Evolutionary conservation across 2,797 vertebrate genomes (phyloP).

Genomic region (Hydrophis major): DNA sequence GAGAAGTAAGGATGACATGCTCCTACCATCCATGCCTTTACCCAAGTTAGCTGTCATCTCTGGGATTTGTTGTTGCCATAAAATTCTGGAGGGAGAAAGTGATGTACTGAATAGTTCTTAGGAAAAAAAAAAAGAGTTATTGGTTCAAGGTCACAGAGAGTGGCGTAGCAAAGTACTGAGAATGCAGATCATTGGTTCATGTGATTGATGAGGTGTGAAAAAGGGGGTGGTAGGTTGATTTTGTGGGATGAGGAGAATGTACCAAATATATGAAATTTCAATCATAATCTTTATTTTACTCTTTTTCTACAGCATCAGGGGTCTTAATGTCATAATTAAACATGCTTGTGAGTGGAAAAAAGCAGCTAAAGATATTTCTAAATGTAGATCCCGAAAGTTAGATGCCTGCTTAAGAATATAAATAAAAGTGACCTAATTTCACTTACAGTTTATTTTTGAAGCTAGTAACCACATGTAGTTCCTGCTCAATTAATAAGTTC

Average conservation of each 20-base stretch:
- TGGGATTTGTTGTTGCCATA: no score
- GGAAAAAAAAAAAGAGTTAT: no score
- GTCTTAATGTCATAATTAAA: not conserved
- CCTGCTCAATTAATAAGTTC: constrained; percentile 5
- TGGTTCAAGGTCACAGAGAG: no score
- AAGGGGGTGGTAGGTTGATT: no score
- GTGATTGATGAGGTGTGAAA: no score
- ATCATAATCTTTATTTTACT: not conserved
- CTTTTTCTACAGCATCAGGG: not conserved
- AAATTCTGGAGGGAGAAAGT: no score
- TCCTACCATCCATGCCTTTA: not conserved
- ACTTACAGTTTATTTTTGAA: constrained; percentile 27
- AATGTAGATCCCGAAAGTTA: constrained; percentile 3
- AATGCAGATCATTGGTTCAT: no score
- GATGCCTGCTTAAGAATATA: constrained; percentile 15
- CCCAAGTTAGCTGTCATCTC: not conserved
- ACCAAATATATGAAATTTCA: not conserved
- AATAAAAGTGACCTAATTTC: constrained; percentile 28
- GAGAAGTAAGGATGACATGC: not conserved
- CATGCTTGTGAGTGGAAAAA: not conserved
- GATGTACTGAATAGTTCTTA: no score
- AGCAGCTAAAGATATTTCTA: constrained; percentile 6
- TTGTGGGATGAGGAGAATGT: no score
- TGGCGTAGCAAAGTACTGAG: no score
- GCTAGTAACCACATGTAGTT: constrained; percentile 18